Base-by-base conservation (phyloP, 2,113 vertebrate species). In the Rafetus swinhoei region DNA sequence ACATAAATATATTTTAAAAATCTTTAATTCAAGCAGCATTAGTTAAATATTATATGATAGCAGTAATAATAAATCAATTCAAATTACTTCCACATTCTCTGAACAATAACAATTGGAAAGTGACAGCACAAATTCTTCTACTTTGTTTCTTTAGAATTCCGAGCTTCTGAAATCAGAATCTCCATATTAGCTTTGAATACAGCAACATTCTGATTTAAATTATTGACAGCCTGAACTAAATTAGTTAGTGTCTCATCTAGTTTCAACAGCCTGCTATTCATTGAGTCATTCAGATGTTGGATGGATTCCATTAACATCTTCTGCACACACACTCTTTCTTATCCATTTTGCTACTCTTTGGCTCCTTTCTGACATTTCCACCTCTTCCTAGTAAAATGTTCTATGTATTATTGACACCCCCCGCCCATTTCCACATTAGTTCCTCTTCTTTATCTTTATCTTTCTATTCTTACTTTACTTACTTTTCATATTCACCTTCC, bases 141-240 rank as follows among this genome's bases (percentile, higher is more conserved):
- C 79, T 59, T 69, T 69, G 81, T 76, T 93, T 76, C 54, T 93
- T 85, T 91, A 93, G 95, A 96, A 86, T 81, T 79, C 94, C 83
- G 84, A 92, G 91, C 88, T 95, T 59, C 94, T 96, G 91, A 93
- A 97, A 93, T 93, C 91, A 83, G 82, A 82, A 80, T 72, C 85
- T 92, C 81, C 85, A 4, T 92, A 84, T 97, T 90, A 97, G 87
- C 90, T 89, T 83, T 90, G 84, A 94, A 93, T 79, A 87, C 91
- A 90, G 88, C 89, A 95, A 87, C 95, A 27, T 95, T 95, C 96
- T 95, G 95, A 97, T 94, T 95, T 93, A 94, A 96, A 97, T 97
- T 96, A 97, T 97, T 97, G 96, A 97, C 96, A 97, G 96, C 91
- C 95, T 97, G 96, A 97, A 96, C 94, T 93, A 94, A 95, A 97